These are phyloP conservation scores for Pediacus dermestoides DNA, from an alignment of 2,888 invertebrate genomes.

Conservation along the genomic window DNA sequence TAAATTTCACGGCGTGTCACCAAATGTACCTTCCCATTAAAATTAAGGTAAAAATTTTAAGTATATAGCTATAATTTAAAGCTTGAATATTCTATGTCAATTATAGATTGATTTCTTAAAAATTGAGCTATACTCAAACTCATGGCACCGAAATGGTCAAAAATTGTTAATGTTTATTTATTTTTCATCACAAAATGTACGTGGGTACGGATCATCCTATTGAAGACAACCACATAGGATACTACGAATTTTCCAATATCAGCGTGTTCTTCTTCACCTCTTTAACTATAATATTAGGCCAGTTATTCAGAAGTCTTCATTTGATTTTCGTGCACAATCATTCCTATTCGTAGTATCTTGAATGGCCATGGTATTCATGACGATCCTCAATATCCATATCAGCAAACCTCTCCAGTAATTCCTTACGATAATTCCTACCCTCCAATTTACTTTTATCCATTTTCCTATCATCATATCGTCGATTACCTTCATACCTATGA, in stretches of 20 bases:
- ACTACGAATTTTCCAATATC: slow-evolving; percentile 17
- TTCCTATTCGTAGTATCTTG: slow-evolving; percentile 47
- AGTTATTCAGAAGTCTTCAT: slow-evolving; percentile 8
- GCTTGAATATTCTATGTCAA: slow-evolving; percentile 46
- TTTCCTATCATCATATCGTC: slow-evolving; percentile 19
- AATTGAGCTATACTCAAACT: slow-evolving; percentile 51
- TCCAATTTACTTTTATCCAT: slow-evolving; percentile 39
- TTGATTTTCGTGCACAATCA: slow-evolving; percentile 9
- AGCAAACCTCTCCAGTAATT: slow-evolving; percentile 47
- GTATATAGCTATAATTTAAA: slow-evolving; percentile 44
- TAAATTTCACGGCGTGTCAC: slow-evolving; percentile 40
- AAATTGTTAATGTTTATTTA: slow-evolving; percentile 40
- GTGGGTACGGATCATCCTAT: slow-evolving; percentile 49
- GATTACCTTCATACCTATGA: slow-evolving; percentile 21
- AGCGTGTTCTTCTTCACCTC: background rate
- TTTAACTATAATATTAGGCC: slow-evolving; percentile 17
- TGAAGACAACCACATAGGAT: slow-evolving; percentile 43
- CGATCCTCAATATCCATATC: slow-evolving; percentile 48
- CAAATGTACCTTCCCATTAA: slow-evolving; percentile 25
- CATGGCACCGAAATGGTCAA: slow-evolving; percentile 52
- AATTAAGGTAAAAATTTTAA: slow-evolving; percentile 44
- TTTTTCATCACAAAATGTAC: slow-evolving; percentile 42
- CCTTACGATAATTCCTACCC: slow-evolving; percentile 47
- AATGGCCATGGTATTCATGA: slow-evolving; percentile 43
- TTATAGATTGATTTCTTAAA: slow-evolving; percentile 45